Conservation (phyloP, 2,888 invertebrate genomes). For the Drosophila hamatofila region DNA sequence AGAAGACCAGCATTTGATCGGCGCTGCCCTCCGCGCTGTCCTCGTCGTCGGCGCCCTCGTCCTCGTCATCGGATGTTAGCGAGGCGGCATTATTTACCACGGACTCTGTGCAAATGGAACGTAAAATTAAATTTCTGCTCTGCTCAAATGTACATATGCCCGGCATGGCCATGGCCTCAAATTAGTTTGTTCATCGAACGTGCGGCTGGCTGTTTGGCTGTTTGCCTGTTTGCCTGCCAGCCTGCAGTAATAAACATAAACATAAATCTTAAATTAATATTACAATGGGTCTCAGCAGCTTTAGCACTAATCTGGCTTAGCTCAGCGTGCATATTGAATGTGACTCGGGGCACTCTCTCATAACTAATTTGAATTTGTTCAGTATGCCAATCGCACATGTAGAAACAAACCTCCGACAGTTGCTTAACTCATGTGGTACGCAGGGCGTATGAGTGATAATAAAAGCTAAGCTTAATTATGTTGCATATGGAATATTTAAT, state of each 20-base stretch:
- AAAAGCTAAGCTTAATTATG: constrained; percentile 58
- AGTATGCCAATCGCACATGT: neutral
- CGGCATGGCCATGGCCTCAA: constrained; percentile 15
- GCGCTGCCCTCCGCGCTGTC: constrained; percentile 91
- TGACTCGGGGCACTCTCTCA: neutral
- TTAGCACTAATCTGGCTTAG: constrained; percentile 34
- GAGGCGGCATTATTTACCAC: constrained; percentile 88
- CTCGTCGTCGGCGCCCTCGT: constrained; percentile 89
- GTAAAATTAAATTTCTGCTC: constrained; percentile 46
- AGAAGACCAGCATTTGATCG: constrained; percentile 91
- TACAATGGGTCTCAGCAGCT: constrained; percentile 30
- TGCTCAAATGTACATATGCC: constrained; percentile 2
- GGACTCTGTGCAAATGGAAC: constrained; percentile 82
- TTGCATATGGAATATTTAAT: constrained; percentile 2
- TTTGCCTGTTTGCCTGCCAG: neutral
- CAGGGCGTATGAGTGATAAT: constrained; percentile 58
- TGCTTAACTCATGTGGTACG: constrained; percentile 19
- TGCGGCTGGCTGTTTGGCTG: constrained; percentile 2
- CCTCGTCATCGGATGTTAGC: constrained; percentile 90
- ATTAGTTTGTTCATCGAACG: constrained; percentile 39
- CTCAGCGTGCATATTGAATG: constrained; percentile 37
- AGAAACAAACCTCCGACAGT: constrained; percentile 1
- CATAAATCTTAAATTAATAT: constrained; percentile 41
- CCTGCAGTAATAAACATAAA: constrained; percentile 29
- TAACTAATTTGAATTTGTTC: neutral